phyloP scores from a whole-genome alignment of 2,888 invertebrate genomes.

The Seira sanloemensis region DNA sequence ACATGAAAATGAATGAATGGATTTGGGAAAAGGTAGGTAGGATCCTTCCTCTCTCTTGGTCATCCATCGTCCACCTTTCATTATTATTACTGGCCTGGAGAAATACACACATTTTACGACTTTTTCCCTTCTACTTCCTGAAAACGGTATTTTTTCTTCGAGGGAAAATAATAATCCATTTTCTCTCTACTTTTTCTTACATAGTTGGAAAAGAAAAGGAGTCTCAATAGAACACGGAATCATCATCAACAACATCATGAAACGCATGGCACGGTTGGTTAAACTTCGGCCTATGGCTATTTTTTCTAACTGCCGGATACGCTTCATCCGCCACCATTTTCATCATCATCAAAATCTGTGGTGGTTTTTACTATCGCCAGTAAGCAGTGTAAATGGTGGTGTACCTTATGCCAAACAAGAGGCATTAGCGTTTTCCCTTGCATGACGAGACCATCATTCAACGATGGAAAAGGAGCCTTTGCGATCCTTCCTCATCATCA shows the following conservation, averaged over 20 bases:
- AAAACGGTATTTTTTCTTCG: background rate
- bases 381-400: conserved; percentile 28
- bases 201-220: conserved; percentile 27
- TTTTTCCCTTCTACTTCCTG: conserved; percentile 21
- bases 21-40: conserved; percentile 6
- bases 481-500: conserved; percentile 42
- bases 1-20: conserved; percentile 23
- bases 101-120: conserved; percentile 41
- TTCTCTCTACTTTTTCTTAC: conserved; percentile 35
- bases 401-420: conserved; percentile 36
- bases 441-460: conserved; percentile 58
- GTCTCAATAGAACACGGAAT: conserved; percentile 28
- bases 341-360: conserved; percentile 43
- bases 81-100: conserved; percentile 38
- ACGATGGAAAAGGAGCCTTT: conserved; percentile 30
- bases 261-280: conserved; percentile 56
- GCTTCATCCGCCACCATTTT: conserved; percentile 64
- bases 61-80: conserved; percentile 54
- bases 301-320: conserved; percentile 64
- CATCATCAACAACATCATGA: conserved; percentile 24
- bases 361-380: conserved; percentile 18
- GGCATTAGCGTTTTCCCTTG: conserved; percentile 33
- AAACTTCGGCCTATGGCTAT: conserved; percentile 52
- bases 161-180: conserved; percentile 16
- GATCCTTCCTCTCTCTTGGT: conserved; percentile 38